Evolutionary conservation across 2,113 vertebrate species (phyloP), one percentile per base, ranked within the genome.

Genomic region (Corapipo altera): DNA sequence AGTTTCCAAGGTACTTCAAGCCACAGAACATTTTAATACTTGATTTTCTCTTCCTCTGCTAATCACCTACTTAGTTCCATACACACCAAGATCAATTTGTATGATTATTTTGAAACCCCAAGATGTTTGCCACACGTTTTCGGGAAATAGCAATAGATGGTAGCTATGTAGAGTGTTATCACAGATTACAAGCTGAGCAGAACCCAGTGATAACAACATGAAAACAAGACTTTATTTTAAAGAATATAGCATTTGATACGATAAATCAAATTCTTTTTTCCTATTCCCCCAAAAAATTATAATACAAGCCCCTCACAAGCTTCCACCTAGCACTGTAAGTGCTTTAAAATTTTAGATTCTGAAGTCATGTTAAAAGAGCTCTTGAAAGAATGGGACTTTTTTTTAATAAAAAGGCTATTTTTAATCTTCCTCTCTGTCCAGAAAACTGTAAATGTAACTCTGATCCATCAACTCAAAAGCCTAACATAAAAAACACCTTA

Each of bases 401-500:
- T 57, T 72, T 65, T 54, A 61, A 37, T 65, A 73, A 39, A 83
- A 81, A 57, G 4, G 5, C 1, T 74, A 30, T 71, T 91, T 91
- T 80, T 71, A 37, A 46, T 84, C 48, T 88, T 90, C 11, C 12
- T 59, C 4, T 39, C 57, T 41, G 16, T 66, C 37, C 26, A 73
- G n/a, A 73, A 88, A 91, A 78, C 52, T 81, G 39, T 39, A 92
- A 82, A 87, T 13, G 1, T 52, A 75, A 48, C 32, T 69, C 16
- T 46, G 80, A 62, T 28, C 39, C 62, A 52, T 72, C 51, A 39
- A 15, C 10, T 48, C 14, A 71, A 64, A 94, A 64, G 10, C 4
- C 14, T 41, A 54, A 73, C 0, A 2, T 21, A 46, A 59, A 52
- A 37, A 22, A 9, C 3, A 2, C 2, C 2, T 5, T 44, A n/a